Percentiles rank a stretch among this genome's conserved stretches.
Evolutionary conservation across 2,888 invertebrate genomes (phyloP).

Genomic region (Alviniconcha strummeri): DNA sequence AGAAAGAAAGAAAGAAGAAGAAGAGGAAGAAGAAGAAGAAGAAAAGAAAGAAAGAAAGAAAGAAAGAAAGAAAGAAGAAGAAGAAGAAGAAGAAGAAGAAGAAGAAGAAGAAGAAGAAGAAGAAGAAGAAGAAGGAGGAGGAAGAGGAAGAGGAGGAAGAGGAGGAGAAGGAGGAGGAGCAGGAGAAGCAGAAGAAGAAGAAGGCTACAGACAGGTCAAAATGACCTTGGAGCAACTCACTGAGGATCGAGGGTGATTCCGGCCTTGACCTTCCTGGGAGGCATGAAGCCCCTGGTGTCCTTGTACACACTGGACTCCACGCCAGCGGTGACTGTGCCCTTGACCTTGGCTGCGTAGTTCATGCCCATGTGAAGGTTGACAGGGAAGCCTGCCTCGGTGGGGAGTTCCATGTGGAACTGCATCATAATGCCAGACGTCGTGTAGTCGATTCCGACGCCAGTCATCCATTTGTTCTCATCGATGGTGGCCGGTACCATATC

Average conservation of each 20-base stretch:
- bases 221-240: neutral
- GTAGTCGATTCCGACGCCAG: neutral
- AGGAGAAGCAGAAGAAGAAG: neutral
- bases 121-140: neutral
- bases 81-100: neutral
- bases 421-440: neutral
- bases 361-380: slow-evolving; percentile 19
- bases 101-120: neutral
- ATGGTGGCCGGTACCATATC: no score
- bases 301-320: neutral
- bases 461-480: neutral
- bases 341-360: slow-evolving; percentile 10
- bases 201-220: neutral
- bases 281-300: neutral
- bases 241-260: neutral
- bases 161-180: neutral
- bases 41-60: neutral
- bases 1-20: neutral
- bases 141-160: neutral
- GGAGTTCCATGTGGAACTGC: slow-evolving; percentile 5
- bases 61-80: neutral
- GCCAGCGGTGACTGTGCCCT: neutral
- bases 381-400: slow-evolving; percentile 11
- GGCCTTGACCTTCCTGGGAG: neutral
- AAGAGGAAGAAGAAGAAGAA: neutral